These are phyloP conservation scores for Saguinus midas DNA, from an alignment of 2,113 vertebrate genomes.

Conservation along the genomic window DNA sequence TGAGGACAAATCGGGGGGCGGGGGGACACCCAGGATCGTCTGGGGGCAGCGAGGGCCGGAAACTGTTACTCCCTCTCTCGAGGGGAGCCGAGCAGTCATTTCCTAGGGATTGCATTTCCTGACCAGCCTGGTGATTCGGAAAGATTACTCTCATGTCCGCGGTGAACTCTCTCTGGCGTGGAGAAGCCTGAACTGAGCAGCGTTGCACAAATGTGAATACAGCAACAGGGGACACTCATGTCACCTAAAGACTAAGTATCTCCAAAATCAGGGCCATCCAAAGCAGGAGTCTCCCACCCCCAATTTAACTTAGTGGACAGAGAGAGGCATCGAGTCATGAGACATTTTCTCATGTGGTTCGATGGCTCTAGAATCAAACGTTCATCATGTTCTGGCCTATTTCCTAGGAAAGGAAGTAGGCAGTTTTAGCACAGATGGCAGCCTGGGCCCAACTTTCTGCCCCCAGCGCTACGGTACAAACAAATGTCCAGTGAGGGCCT, in stretches of 20 bases:
- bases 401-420: slow-evolving; percentile 13
- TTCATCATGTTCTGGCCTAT: neutral
- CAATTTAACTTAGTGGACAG: neutral
- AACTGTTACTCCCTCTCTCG: neutral
- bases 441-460: neutral
- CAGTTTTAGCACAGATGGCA: neutral
- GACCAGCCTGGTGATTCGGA: neutral
- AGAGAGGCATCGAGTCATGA: neutral
- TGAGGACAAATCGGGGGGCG: neutral
- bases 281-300: neutral
- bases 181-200: neutral
- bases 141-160: neutral
- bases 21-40: neutral
- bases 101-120: neutral
- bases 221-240: neutral
- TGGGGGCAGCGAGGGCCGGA: accelerated
- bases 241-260: neutral
- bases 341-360: neutral
- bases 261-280: neutral
- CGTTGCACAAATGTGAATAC: accelerated
- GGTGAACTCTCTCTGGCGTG: neutral
- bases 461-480: neutral
- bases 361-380: neutral
- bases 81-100: accelerated
- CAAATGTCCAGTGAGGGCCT: neutral